Evolutionary conservation across 2,113 vertebrate genomes (phyloP).

Genomic region (Pachyramphus minor): DNA sequence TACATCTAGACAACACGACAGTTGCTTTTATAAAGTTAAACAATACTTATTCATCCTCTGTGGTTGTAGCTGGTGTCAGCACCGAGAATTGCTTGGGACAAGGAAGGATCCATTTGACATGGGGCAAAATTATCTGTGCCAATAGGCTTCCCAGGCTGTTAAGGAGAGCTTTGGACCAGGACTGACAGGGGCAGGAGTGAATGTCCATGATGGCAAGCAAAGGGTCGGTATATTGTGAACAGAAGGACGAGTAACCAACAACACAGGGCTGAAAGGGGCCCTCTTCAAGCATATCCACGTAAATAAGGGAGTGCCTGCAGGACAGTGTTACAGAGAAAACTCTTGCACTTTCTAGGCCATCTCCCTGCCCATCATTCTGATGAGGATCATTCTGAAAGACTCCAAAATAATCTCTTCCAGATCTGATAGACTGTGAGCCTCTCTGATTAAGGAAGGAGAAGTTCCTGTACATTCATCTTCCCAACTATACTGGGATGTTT

Average conservation of each 20-base stretch:
- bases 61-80: not conserved
- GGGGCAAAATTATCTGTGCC: not conserved
- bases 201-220: not conserved
- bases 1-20: slow-evolving; percentile 48
- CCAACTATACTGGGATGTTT: not conserved
- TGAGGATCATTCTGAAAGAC: not conserved
- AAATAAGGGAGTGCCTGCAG: not conserved
- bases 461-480: not conserved
- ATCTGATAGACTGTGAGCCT: not conserved
- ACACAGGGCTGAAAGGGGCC: rapidly evolving
- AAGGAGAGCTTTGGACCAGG: not conserved
- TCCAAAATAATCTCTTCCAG: not conserved
- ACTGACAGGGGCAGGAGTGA: not conserved
- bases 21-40: not conserved
- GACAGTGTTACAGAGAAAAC: not conserved
- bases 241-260: not conserved
- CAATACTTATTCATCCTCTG: not conserved
- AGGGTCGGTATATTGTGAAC: not conserved
- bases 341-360: not conserved
- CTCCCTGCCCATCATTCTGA: not conserved
- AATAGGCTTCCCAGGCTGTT: not conserved
- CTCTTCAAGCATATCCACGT: not conserved
- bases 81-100: not conserved
- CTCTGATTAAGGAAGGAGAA: not conserved
- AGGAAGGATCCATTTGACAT: not conserved